Evolutionary conservation across 2,113 vertebrate species (phyloP), one percentile per base, ranked within the genome.

Genomic region (Catharus minimus): DNA sequence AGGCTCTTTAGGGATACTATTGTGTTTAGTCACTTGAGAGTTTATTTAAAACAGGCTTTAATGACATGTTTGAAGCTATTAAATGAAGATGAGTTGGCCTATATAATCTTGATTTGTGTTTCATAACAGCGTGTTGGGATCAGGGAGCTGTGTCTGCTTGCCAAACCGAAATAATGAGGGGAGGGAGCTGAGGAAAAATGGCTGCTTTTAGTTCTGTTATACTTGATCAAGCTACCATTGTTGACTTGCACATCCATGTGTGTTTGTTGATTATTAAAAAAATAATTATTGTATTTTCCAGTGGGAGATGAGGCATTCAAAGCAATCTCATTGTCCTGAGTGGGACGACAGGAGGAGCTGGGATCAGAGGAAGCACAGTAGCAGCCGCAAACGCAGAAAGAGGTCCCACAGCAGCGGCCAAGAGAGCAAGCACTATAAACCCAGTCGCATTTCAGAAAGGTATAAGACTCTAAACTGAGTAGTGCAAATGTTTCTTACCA

Each of bases 401-500:
- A 98, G 98, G 72, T 99, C 98, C 10, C 98, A 98, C 78, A 99
- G 98, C 97, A 99, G 98, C 41, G 98, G 98, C 62, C 97, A 98
- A 74, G 98, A 99, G 92, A 98, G 98, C 93, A 98, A 98, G 73
- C 96, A 95, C 72, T 97, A 97, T 89, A 98, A 98, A 97, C 87
- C 96, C 82, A 93, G 88, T 82, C 97, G 97, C 87, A 68, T 96
- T 55, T 96, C 96, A 67, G 98, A 99, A 56, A 98, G 98, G 99
- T 99, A 98, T 97, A 96, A 94, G 44, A 50, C 49, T 88, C 88
- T 94, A 46, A 72, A 79, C 32, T 95, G 77, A 88, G 78, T n/a
- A 78, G 47, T 24, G n/a, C 81, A 80, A 50, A 38, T 79, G 33
- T 65, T 84, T 80, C 24, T 80, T 73, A 26, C 4, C 6, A 0